Evolutionary conservation across 1,140 invertebrate genomes (phyloP).

Genomic region (Drosophila kikkawai): DNA sequence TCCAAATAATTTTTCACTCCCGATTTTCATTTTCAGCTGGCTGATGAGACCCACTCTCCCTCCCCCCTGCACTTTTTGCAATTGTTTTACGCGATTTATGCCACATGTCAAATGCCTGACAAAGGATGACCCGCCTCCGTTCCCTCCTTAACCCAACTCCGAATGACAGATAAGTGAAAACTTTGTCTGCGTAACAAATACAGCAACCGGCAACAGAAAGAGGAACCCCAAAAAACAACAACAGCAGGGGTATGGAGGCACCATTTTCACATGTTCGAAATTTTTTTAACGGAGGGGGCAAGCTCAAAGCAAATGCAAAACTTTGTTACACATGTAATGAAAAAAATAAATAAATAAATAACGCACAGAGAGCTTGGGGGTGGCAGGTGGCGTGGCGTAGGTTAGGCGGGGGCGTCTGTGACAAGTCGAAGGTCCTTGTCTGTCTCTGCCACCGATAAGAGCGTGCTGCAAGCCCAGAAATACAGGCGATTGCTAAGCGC

Average conservation of each 20-base stretch:
- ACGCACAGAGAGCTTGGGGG: conserved; percentile 45
- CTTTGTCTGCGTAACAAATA: conserved; percentile 61
- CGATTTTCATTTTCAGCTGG: conserved; percentile 26
- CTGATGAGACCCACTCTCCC: conserved; percentile 2
- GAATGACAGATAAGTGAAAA: conserved; percentile 74
- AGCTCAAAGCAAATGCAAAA: conserved; percentile 80
- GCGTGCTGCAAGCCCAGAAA: conserved; percentile 30
- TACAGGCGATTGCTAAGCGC: conserved; percentile 67
- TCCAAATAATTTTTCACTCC: conserved; percentile 52
- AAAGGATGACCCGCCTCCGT: conserved; percentile 55
- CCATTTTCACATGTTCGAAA: conserved; percentile 24
- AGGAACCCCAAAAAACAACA: conserved; percentile 2
- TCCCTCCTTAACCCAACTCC: conserved; percentile 39
- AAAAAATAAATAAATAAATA: conserved; percentile 81
- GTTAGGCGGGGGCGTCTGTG: conserved; percentile 8
- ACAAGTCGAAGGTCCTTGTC: conserved; percentile 41
- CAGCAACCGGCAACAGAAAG: conserved; percentile 33
- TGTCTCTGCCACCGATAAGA: conserved; percentile 49
- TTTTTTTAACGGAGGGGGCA: conserved; percentile 66
- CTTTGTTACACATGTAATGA: conserved; percentile 83
- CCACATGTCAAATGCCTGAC: conserved; percentile 77
- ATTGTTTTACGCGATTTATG: conserved; percentile 76
- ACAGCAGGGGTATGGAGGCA: neutral
- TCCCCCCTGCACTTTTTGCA: conserved; percentile 41
- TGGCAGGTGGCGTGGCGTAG: conserved; percentile 5